A percentile compares a stretch with the other conserved stretches of the same genome.
Conservation (phyloP, 2,888 invertebrate genomes). For the Sarcophaga variegata region DNA sequence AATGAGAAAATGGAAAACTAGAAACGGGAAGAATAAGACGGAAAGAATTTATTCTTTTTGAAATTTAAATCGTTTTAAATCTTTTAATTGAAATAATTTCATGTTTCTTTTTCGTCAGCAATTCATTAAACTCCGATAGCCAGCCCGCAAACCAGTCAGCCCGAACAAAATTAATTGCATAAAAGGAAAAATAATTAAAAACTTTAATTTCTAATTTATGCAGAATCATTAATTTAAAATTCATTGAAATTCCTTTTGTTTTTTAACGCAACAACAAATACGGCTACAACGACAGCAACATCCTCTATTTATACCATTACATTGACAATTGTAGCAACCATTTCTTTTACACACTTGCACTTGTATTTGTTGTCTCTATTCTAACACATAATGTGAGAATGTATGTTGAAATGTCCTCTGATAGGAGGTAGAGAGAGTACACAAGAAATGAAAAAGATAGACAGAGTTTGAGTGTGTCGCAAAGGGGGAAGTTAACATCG, state of each 20-base stretch:
- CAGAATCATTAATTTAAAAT: conserved; percentile 47
- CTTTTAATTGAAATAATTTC: not conserved
- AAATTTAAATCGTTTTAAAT: no score
- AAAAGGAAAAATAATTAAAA: conserved; percentile 16
- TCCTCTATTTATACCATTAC: not conserved
- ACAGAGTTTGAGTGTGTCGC: no score
- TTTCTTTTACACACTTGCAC: not conserved
- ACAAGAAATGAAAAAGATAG: not conserved
- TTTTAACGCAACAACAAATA: not conserved
- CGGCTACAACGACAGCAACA: not conserved
- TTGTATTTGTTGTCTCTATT: not conserved
- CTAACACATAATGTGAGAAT: no score
- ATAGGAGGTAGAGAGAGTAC: not conserved
- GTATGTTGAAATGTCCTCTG: no score
- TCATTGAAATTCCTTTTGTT: not conserved
- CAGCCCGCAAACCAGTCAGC: not conserved
- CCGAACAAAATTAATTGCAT: not conserved
- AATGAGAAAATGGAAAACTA: no score
- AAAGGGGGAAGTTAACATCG: not conserved
- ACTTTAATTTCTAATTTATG: conserved; percentile 42
- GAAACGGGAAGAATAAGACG: no score
- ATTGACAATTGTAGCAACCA: not conserved
- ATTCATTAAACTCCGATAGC: not conserved
- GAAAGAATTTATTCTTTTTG: no score
- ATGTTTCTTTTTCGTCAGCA: not conserved